phyloP scores from a whole-genome alignment of 2,888 invertebrate species.

The Nematopogon swammerdamellus region DNA sequence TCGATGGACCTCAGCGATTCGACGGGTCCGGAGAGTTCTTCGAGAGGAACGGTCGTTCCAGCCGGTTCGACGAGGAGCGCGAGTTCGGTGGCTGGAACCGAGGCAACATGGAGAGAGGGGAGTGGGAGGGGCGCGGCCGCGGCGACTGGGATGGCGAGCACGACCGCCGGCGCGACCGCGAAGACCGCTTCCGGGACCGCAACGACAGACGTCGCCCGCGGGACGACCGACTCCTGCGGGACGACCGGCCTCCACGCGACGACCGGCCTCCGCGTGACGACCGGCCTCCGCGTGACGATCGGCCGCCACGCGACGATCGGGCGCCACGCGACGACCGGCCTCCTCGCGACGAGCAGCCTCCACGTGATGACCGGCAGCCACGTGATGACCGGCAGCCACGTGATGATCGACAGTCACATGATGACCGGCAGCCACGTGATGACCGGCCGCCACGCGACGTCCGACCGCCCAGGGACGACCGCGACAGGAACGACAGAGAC shows the following conservation, averaged over 20 bases:
- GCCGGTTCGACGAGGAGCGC: slow-evolving; percentile 36
- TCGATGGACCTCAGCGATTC: slow-evolving; percentile 17
- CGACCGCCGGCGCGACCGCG: slow-evolving; percentile 27
- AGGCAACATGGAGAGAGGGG: slow-evolving; percentile 16
- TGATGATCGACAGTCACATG: neutral
- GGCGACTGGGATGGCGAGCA: slow-evolving; percentile 20
- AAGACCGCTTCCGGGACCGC: slow-evolving; percentile 19
- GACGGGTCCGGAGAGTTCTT: slow-evolving; percentile 32
- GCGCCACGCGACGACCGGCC: slow-evolving; percentile 5
- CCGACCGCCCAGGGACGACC: slow-evolving; percentile 4
- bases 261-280: slow-evolving; percentile 12
- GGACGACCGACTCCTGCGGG: slow-evolving; percentile 19
- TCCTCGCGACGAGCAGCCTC: neutral
- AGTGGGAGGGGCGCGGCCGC: slow-evolving; percentile 23
- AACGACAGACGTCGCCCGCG: neutral
- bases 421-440: neutral
- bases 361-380: neutral
- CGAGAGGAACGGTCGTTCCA: slow-evolving; percentile 24
- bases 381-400: neutral
- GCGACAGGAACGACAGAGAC: neutral
- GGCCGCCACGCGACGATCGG: neutral
- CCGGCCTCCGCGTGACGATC: slow-evolving; percentile 8
- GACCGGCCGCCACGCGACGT: slow-evolving; percentile 5
- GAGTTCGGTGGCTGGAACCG: slow-evolving; percentile 33
- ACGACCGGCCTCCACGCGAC: slow-evolving; percentile 16